These are phyloP conservation scores for Lerista edwardsae DNA, from an alignment of 2,797 vertebrate species.

Conservation along the genomic window DNA sequence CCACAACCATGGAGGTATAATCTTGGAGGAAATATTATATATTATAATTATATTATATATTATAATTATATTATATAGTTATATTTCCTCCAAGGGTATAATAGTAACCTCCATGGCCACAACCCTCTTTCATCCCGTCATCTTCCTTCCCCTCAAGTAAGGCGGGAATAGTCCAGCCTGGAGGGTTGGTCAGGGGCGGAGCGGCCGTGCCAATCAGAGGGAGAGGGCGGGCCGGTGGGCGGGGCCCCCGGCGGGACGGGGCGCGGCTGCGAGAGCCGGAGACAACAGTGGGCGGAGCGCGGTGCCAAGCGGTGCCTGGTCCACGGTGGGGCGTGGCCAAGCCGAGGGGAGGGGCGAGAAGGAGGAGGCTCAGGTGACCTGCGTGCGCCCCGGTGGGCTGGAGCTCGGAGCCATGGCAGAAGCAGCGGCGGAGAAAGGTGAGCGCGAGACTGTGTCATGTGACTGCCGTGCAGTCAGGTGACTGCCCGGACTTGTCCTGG, in stretches of 20 bases:
- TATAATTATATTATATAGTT: too few relatives aligned
- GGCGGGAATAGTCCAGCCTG: not conserved
- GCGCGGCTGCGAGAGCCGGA: not conserved
- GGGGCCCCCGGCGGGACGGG: not conserved
- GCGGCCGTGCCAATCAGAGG: not conserved
- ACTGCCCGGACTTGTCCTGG: not conserved
- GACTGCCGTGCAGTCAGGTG: not conserved
- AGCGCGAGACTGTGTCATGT: not conserved
- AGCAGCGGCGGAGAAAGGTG: slow-evolving; percentile 14
- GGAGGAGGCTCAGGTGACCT: not conserved
- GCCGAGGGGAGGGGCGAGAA: not conserved
- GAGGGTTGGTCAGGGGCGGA: not conserved
- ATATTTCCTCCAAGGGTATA: too few relatives aligned
- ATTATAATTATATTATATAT: too few relatives aligned
- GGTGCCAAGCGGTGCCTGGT: not conserved
- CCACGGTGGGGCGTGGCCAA: not conserved
- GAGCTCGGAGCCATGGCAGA: not conserved
- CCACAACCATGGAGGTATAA: too few relatives aligned
- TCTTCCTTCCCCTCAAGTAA: too few relatives aligned
- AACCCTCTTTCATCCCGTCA: too few relatives aligned
- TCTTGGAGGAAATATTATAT: too few relatives aligned
- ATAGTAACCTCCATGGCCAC: too few relatives aligned
- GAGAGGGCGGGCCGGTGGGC: not conserved
- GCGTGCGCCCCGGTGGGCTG: not conserved
- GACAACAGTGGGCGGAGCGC: not conserved